phyloP scores from a whole-genome alignment of 1,140 invertebrate genomes.

The Panulirus ornatus region DNA sequence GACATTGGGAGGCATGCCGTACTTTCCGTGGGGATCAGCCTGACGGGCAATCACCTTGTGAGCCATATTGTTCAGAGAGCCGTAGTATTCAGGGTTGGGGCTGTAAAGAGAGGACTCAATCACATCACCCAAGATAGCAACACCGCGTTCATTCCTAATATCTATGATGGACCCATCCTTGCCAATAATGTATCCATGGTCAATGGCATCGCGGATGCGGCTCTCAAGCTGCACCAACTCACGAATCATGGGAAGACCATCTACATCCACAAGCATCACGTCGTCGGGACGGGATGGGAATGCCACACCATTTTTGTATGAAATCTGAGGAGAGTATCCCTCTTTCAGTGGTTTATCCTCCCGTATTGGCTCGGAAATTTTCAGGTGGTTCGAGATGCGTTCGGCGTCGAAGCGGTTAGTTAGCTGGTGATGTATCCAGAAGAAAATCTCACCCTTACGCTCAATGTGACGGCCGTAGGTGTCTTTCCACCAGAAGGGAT shows the following conservation, averaged over 20 bases:
- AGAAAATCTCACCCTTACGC: conserved; percentile 44
- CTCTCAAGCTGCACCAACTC: not conserved
- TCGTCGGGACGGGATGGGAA: conserved; percentile 34
- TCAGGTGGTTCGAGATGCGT: conserved; percentile 32
- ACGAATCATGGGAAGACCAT: not conserved
- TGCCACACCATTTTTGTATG: conserved; percentile 28
- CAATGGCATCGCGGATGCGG: conserved; percentile 43
- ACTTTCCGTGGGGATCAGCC: conserved; percentile 34
- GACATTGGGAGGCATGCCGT: conserved; percentile 7
- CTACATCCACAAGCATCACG: conserved; percentile 12
- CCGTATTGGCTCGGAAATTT: not conserved
- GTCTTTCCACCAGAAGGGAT: conserved; percentile 55
- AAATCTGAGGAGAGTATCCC: conserved; percentile 23
- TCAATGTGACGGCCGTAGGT: conserved; percentile 30
- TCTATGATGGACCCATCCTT: not conserved
- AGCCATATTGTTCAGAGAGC: not conserved
- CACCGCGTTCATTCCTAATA: conserved; percentile 34
- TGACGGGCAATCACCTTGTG: conserved; percentile 17
- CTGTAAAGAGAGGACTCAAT: conserved; percentile 35
- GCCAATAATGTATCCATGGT: conserved; percentile 23
- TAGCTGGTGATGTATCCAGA: conserved; percentile 43
- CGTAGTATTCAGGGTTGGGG: conserved; percentile 22
- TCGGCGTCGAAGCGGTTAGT: conserved; percentile 41
- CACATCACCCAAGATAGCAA: conserved; percentile 23
- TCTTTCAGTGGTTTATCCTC: conserved; percentile 13